A percentile compares a stretch with the other conserved stretches of the same genome.
Conservation (phyloP, 2,888 invertebrate genomes). For the Hermaeophaga mercurialis region DNA sequence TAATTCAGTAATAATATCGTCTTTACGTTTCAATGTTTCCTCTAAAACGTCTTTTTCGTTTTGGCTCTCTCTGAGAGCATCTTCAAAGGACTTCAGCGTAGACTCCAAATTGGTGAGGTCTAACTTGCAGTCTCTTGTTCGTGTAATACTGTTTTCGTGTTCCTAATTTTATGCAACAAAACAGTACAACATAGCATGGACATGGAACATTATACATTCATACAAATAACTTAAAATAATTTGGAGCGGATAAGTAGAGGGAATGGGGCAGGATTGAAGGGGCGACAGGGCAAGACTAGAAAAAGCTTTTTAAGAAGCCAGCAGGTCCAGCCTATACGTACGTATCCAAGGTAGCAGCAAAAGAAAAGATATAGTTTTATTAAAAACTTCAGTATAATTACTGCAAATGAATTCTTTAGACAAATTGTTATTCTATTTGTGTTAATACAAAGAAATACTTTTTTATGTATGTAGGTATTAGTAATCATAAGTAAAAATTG, state of each 20-base stretch:
- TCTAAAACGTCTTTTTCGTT: slow-evolving; percentile 49
- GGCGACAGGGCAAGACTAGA: slow-evolving; percentile 64
- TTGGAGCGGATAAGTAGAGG: slow-evolving; percentile 41
- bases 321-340: slow-evolving; percentile 82
- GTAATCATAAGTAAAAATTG: too few relatives aligned
- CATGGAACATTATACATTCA: slow-evolving; percentile 31
- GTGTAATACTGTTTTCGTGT: slow-evolving; percentile 21
- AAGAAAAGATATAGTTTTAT: slow-evolving; percentile 34
- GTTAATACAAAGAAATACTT: too few relatives aligned
- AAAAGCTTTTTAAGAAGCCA: slow-evolving; percentile 94
- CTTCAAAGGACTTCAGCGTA: slow-evolving; percentile 62
- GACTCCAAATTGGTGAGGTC: slow-evolving; percentile 59
- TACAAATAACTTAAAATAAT: slow-evolving; percentile 34
- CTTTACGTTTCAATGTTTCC: slow-evolving; percentile 44
- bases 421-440: too few relatives aligned
- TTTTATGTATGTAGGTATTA: too few relatives aligned
- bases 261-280: slow-evolving; percentile 55
- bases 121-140: slow-evolving; percentile 22
- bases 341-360: slow-evolving; percentile 45
- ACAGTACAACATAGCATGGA: slow-evolving; percentile 35
- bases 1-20: slow-evolving; percentile 39
- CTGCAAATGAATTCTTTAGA: too few relatives aligned
- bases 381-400: slow-evolving; percentile 24
- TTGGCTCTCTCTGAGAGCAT: slow-evolving; percentile 62
- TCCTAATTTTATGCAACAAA: slow-evolving; percentile 32